Conservation (phyloP, 2,113 vertebrate species). For the Condylura cristata region DNA sequence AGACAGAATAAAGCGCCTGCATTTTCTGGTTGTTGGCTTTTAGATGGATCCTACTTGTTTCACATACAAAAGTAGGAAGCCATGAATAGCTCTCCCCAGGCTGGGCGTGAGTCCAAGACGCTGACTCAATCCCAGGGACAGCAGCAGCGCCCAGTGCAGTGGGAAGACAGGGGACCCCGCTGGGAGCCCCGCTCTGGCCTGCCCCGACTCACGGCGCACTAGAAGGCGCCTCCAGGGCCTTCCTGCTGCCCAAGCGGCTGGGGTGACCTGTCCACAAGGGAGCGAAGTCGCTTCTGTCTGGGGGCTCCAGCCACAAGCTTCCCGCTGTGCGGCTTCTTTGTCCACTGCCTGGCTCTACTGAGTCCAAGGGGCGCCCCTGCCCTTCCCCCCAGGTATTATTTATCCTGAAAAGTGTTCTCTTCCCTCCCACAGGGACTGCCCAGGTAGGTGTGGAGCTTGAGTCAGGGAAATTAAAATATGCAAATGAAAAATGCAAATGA, state of each 20-base stretch:
- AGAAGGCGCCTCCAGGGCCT: not conserved
- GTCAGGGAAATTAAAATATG: constrained; percentile 89
- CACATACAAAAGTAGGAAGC: not conserved
- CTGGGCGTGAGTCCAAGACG: not conserved
- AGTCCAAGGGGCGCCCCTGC: constrained; percentile 74
- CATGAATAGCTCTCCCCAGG: not conserved
- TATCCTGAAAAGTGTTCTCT: constrained; percentile 84
- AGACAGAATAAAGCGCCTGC: not conserved
- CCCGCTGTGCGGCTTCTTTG: constrained; percentile 75
- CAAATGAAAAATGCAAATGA: constrained; percentile 89
- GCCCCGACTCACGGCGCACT: not conserved
- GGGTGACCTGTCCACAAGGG: not conserved
- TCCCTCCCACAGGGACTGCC: constrained; percentile 82
- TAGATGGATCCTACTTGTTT: not conserved
- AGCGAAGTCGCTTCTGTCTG: not conserved
- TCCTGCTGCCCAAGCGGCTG: not conserved
- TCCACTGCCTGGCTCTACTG: no score
- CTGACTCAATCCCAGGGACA: not conserved
- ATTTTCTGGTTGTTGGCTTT: not conserved
- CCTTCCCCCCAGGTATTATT: constrained; percentile 76
- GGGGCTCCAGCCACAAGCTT: not conserved
- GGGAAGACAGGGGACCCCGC: not conserved
- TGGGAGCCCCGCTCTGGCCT: not conserved
- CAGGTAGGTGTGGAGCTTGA: constrained; percentile 84
- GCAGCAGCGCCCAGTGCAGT: not conserved